phyloP scores from a whole-genome alignment of 2,113 vertebrate species.

The Neolamprologus hecqui region DNA sequence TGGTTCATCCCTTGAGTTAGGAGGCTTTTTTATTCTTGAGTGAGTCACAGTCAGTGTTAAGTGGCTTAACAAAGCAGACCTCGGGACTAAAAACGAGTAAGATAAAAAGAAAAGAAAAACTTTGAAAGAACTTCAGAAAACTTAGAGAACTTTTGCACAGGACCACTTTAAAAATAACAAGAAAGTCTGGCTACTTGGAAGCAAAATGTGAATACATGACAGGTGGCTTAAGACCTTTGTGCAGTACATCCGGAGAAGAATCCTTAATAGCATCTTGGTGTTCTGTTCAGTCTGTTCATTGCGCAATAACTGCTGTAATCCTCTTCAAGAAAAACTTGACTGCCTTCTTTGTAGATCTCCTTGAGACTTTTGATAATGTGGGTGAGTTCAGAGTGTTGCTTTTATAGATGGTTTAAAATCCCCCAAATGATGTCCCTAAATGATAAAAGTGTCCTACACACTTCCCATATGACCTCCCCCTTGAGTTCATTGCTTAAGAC shows the following conservation, averaged over 20 bases:
- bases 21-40: background rate
- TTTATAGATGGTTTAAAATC: background rate
- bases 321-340: background rate
- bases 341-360: background rate
- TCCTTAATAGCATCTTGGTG: background rate
- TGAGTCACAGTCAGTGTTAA: background rate
- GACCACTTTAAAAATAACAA: background rate
- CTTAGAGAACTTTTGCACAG: background rate
- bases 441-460: background rate
- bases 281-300: background rate
- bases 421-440: background rate
- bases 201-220: background rate
- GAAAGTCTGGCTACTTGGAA: background rate
- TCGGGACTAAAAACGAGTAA: rapidly evolving
- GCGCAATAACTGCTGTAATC: background rate
- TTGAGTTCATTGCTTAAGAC: background rate
- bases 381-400: background rate
- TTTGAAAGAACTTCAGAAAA: background rate
- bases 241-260: background rate
- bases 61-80: background rate
- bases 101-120: background rate
- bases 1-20: background rate
- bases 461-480: background rate
- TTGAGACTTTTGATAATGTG: background rate
- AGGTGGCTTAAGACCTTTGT: background rate